A percentile compares a stretch with the other conserved stretches of the same genome.
phyloP scores from a whole-genome alignment of 2,797 vertebrate genomes.

The Enteromius unitaeniatus region DNA sequence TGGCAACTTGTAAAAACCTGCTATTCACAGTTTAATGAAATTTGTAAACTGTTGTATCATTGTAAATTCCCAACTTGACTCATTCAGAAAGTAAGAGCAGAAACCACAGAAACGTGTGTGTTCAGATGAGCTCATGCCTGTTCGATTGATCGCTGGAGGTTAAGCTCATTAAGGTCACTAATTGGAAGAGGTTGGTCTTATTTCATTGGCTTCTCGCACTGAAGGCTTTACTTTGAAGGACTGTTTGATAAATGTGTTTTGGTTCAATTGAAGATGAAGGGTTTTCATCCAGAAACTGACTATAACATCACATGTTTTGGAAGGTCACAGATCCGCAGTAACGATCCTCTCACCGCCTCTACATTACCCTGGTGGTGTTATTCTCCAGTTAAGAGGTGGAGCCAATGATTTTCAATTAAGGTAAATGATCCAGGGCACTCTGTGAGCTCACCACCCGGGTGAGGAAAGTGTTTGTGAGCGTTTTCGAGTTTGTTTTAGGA shows the following conservation, averaged over 20 bases:
- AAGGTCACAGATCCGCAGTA: constrained; percentile 61
- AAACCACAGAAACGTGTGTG: not conserved
- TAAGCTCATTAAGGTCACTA: constrained; percentile 32
- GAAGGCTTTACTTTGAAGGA: constrained; percentile 8
- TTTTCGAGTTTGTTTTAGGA: not conserved
- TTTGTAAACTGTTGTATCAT: not conserved
- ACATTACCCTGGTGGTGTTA: constrained; percentile 61
- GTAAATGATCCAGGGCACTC: constrained; percentile 68
- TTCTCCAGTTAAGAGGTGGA: constrained; percentile 62
- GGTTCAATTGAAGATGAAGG: not conserved
- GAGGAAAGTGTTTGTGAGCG: constrained; percentile 7
- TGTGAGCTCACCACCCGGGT: constrained; percentile 1
- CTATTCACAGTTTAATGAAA: not conserved
- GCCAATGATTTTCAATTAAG: constrained; percentile 72
- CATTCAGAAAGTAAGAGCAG: not conserved
- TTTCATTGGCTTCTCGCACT: not conserved
- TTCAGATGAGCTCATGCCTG: constrained; percentile 23
- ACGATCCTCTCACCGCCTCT: constrained; percentile 45
- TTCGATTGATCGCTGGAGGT: constrained; percentile 19
- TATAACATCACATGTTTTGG: constrained; percentile 23
- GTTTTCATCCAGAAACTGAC: constrained; percentile 14
- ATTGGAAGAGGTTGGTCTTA: constrained; percentile 20
- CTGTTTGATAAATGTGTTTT: constrained; percentile 10
- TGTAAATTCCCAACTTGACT: not conserved
- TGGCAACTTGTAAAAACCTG: not conserved